Evolutionary conservation across 2,888 invertebrate species (phyloP).

Genomic region (Tridacna crocea): DNA sequence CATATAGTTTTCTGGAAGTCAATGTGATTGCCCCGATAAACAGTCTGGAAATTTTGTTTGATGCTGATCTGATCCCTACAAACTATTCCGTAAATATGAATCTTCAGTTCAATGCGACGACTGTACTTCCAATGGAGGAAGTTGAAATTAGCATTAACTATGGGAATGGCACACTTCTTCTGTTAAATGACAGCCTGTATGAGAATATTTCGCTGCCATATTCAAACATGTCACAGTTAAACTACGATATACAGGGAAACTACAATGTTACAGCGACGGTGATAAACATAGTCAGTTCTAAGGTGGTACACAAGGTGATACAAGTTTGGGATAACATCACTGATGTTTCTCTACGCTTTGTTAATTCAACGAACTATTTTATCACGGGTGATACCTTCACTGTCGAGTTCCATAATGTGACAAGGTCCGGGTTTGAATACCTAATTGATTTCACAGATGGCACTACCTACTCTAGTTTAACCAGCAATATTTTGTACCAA

Average conservation of each 20-base stretch:
- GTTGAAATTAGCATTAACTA: neutral
- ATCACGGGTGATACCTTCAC: neutral
- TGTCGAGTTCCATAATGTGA: constrained; percentile 43
- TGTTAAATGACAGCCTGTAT: neutral
- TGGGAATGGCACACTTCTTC: constrained; percentile 8
- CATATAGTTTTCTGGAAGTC: neutral
- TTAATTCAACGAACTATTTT: constrained; percentile 4
- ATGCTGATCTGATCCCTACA: neutral
- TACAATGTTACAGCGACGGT: constrained; percentile 43
- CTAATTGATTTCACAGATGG: constrained; percentile 49
- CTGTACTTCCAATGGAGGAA: constrained; percentile 7
- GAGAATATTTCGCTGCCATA: constrained; percentile 15
- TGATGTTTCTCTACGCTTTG: neutral
- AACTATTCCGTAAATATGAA: neutral
- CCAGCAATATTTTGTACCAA: constrained; percentile 30
- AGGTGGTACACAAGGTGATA: constrained; percentile 22
- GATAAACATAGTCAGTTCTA: constrained; percentile 32
- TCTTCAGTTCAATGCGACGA: neutral
- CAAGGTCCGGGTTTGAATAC: constrained; percentile 55
- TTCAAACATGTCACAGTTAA: neutral
- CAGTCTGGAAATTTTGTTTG: neutral
- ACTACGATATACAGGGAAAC: constrained; percentile 48
- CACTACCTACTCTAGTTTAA: neutral
- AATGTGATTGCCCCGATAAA: constrained; percentile 11
- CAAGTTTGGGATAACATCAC: constrained; percentile 35